Conservation (phyloP, 2,113 vertebrate genomes). For the Xenopus tropicalis region UCB_Xtro_10.0 CM004447.2:85565501-85566000, state of each 20-base stretch:
- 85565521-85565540: constrained; percentile 12
- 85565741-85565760: neutral
- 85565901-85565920: no score
- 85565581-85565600: constrained; percentile 56
- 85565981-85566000: no score
- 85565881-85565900: no score
- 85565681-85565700: constrained; percentile 60
- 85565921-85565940: no score
- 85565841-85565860: no score
- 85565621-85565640: constrained; percentile 57
- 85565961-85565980: no score
- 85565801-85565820: no score
- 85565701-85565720: constrained; percentile 64
- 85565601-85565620: constrained; percentile 41
- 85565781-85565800: no score
- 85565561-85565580: neutral
- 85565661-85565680: constrained; percentile 62
- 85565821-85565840: no score
- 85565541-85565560: neutral
- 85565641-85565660: constrained; percentile 63
- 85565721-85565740: constrained; percentile 62
- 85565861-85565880: no score
- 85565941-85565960: no score
- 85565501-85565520: constrained; percentile 44
- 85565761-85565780: no score